Evolutionary conservation across 2,113 vertebrate species (phyloP), one percentile per base, ranked within the genome.

Genomic region (Passer montanus): DNA sequence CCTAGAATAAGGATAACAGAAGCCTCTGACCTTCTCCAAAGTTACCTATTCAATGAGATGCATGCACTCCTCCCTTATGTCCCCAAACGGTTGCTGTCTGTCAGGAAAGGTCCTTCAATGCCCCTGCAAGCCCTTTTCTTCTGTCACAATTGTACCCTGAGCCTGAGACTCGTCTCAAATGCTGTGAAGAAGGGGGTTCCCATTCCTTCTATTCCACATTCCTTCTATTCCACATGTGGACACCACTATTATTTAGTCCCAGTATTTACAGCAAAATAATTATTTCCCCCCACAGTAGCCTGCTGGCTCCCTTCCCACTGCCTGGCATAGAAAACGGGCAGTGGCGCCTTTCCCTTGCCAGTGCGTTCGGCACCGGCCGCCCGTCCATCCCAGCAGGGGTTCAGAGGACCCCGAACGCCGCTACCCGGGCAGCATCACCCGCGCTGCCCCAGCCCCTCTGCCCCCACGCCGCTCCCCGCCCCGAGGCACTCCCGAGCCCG

Each of bases 21-120:
- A 93, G 39, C 76, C 86, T 44, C 56, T 78, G 87, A 87, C 90
- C 91, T 91, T 78, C 72, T 60, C 52, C 91, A 22, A 44, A 93
- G 92, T 70, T 59, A 79, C 55, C 30, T 33, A 64, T 37, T 63
- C 59, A 70, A 6, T 9, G 44, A 43, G 81, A 79, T 64, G 62
- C 13, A 1, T 13, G 20, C 66, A 28, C 4, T 66, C 37, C 30
- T 49, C 66, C 52, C 83, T 21, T 2, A 6, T 2, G 39, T 27
- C 46, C 63, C 78, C 33, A 3, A 58, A 37, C 4, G 9, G 6
- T 13, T 16, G 70, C 49, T 39, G 37, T 9, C 56, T 64, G 69
- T 59, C 70, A 79, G 69, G 52, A 21, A 35, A 80, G 53, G 35
- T n/a, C 76, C 73, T 24, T 60, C 74, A 13, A 4, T 2, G 23